Evolutionary conservation across 1,140 invertebrate species (phyloP).

Genomic region (Ganaspis sp.): DNA sequence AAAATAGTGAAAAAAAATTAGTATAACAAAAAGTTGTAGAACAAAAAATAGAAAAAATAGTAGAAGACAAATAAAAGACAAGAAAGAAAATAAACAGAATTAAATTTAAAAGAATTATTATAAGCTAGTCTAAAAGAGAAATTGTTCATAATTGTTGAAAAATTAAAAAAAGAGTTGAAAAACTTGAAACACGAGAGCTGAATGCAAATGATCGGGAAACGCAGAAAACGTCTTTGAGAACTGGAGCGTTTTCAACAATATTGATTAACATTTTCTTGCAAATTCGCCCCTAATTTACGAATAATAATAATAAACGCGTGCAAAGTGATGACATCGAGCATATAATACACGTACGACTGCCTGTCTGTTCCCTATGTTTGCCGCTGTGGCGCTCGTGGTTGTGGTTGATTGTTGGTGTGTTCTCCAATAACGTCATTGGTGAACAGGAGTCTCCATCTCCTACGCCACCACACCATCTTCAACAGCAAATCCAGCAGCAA

Average conservation of each 20-base stretch:
- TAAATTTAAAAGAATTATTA: background rate
- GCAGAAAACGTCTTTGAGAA: constrained; percentile 6
- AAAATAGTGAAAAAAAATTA: no score
- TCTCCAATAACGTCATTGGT: constrained; percentile 76
- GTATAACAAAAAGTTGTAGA: no score
- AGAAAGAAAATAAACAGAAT: no score
- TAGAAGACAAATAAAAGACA: no score
- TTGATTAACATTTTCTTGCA: constrained; percentile 62
- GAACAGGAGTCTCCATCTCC: constrained; percentile 76
- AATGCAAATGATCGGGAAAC: background rate
- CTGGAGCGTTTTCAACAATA: constrained; percentile 34
- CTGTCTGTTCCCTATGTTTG: constrained; percentile 77
- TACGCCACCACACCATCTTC: constrained; percentile 76
- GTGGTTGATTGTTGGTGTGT: constrained; percentile 78
- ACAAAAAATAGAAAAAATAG: no score
- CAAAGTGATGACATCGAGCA: constrained; percentile 71
- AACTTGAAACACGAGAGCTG: constrained; percentile 4
- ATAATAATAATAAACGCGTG: constrained; percentile 64
- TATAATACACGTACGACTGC: constrained; percentile 76
- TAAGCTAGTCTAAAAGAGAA: background rate
- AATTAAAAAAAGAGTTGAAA: background rate
- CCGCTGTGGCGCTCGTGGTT: constrained; percentile 77
- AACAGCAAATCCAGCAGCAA: constrained; percentile 78
- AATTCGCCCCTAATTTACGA: constrained; percentile 59
- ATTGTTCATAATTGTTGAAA: background rate